These are phyloP conservation scores for Apis dorsata DNA, from an alignment of 1,140 invertebrate genomes.

Conservation along the genomic window DNA sequence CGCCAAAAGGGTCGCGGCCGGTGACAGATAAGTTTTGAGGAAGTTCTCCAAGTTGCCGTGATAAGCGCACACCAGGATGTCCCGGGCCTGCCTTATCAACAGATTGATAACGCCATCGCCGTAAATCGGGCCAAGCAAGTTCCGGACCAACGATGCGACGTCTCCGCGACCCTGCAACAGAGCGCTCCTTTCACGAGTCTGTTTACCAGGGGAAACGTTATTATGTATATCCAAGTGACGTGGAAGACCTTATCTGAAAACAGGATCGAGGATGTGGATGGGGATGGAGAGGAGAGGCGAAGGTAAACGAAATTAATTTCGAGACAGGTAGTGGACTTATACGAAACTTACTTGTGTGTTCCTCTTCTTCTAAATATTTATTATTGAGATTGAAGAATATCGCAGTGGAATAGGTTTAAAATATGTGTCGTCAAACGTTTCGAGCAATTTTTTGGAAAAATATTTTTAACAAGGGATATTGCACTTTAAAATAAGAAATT, in stretches of 20 bases:
- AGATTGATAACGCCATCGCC: constrained; percentile 81
- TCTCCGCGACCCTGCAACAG: constrained; percentile 79
- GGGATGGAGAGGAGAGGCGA: too few species aligned
- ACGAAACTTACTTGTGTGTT: too few species aligned
- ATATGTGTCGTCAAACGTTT: too few species aligned
- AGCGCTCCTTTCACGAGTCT: constrained; percentile 18
- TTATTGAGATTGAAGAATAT: too few species aligned
- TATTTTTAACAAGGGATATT: too few species aligned
- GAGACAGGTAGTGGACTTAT: too few species aligned
- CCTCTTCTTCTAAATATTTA: too few species aligned
- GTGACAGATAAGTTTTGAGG: constrained; percentile 83
- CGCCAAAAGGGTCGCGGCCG: constrained; percentile 81
- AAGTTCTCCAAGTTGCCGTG: constrained; percentile 83
- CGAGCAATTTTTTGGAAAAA: too few species aligned
- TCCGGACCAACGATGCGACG: constrained; percentile 82
- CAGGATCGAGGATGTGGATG: background rate
- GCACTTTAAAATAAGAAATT: too few species aligned
- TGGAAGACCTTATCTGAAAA: background rate
- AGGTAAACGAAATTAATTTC: too few species aligned
- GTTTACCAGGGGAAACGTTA: background rate
- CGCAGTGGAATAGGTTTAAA: too few species aligned
- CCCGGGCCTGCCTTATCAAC: constrained; percentile 84
- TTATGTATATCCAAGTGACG: background rate
- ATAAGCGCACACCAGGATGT: constrained; percentile 84
- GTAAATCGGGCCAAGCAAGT: constrained; percentile 83